Conservation (phyloP, 2,888 invertebrate species). For the Lysandra bellargus region DNA sequence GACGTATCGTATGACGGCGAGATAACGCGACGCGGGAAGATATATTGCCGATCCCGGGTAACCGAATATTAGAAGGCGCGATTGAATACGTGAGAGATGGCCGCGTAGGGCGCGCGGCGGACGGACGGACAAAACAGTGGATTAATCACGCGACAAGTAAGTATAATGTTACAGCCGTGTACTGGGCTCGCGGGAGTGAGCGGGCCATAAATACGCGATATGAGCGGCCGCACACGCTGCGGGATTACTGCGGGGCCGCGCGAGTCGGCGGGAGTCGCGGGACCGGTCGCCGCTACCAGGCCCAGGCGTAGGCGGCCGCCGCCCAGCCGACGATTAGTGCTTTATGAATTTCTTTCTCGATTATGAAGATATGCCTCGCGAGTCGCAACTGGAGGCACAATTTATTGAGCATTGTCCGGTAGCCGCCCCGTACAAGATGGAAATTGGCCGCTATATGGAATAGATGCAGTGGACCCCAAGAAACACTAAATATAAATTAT, state of each 20-base stretch:
- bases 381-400: constrained; percentile 26
- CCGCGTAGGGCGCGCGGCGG: constrained; percentile 44
- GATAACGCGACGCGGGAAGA: constrained; percentile 16
- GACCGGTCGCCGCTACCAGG: constrained; percentile 53
- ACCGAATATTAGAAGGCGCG: constrained; percentile 33
- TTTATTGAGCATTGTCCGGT: constrained; percentile 18
- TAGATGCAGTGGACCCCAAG: not conserved
- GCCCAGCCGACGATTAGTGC: constrained; percentile 42
- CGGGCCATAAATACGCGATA: constrained; percentile 72
- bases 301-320: constrained; percentile 56
- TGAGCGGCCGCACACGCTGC: constrained; percentile 73
- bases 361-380: constrained; percentile 26
- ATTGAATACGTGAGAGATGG: constrained; percentile 44
- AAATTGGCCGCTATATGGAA: not conserved
- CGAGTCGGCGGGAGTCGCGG: constrained; percentile 57
- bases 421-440: not conserved
- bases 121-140: constrained; percentile 50
- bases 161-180: constrained; percentile 64
- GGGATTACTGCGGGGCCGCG: constrained; percentile 66
- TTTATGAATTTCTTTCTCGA: constrained; percentile 35
- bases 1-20: constrained; percentile 6
- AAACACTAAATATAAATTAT: no score
- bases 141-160: constrained; percentile 62
- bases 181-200: constrained; percentile 61
- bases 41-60: constrained; percentile 34